Base-by-base conservation (phyloP, 2,113 vertebrate species). In the Hippoglossus stenolepis region DNA sequence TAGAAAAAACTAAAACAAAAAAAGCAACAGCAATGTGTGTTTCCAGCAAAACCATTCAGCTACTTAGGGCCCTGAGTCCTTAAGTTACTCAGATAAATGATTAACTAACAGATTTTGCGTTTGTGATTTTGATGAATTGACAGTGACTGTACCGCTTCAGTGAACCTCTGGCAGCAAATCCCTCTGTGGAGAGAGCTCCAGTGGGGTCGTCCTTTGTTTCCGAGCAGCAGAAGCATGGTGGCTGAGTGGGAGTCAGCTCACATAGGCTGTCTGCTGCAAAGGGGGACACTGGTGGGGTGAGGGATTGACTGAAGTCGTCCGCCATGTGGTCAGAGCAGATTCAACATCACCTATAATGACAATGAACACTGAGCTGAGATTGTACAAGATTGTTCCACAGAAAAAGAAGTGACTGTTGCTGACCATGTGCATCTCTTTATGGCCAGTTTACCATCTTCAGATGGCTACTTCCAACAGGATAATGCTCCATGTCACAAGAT, bases 201-300 rank as follows among this genome's bases (percentile, higher is more conserved):
- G 90, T 83, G 57, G 92, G 93, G 54, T 88, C 96, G 54, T 90
- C 91, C 66, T 72, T 87, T 61, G 93, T 90, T 49, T 93, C 91
- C 54, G 86, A 93, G 87, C 98, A 99, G 45, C 95, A 96, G 90
- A 99, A 98, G 78, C 90, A 94, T 10, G 96, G 93, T 0, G 88
- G 95, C 4, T 45, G 93, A 53, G 93, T 85, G 79, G 85, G 88
- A 5, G 90, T 89, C 2, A 89, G 87, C 11, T 94, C 93, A 82
- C 92, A 87, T 20, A 95, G 89, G 79, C 95, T 85, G 62, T 95
- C 95, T 78, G 93, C 87, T 75, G 94, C 77, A 31, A 93, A 94
- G 4, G 95, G 95, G 14, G 95, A 96, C 31, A 95, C 93, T 0
- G 75, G 92, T 0, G 96, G 93, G 1, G 93, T 92, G 1, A 93